These are phyloP conservation scores for Nematopogon swammerdamellus DNA, from an alignment of 2,888 invertebrate species.

Conservation along the genomic window DNA sequence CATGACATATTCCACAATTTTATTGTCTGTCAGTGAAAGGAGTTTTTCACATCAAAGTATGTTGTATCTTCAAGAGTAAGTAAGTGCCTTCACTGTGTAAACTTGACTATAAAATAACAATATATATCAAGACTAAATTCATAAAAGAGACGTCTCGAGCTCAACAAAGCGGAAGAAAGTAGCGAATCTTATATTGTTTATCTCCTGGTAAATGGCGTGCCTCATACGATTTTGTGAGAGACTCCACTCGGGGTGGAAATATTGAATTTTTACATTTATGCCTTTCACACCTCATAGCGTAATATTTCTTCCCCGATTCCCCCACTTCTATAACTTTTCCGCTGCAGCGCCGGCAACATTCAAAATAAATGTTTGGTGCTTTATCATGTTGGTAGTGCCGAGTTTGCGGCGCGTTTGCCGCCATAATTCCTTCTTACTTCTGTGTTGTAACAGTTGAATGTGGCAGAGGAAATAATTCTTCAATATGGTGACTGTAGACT, in stretches of 20 bases:
- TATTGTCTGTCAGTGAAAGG: no score
- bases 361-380: conserved; percentile 52
- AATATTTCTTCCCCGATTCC: conserved; percentile 45
- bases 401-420: neutral
- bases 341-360: conserved; percentile 41
- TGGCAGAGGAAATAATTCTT: neutral
- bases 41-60: no score
- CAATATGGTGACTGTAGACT: neutral
- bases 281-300: conserved; percentile 56
- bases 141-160: neutral
- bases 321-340: conserved; percentile 39
- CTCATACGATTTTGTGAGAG: conserved; percentile 25
- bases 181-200: neutral
- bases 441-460: neutral
- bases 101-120: no score
- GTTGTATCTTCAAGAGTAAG: no score
- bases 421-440: neutral
- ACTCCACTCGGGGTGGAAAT: conserved; percentile 37
- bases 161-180: neutral
- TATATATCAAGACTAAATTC: neutral
- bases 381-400: conserved; percentile 23
- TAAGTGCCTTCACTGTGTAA: no score
- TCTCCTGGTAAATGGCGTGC: neutral
- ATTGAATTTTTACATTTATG: conserved; percentile 57
- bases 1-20: no score